A percentile compares a stretch with the other conserved stretches of the same genome.
phyloP scores from a whole-genome alignment of 2,113 vertebrate species.

The Tringa solitaria region DNA sequence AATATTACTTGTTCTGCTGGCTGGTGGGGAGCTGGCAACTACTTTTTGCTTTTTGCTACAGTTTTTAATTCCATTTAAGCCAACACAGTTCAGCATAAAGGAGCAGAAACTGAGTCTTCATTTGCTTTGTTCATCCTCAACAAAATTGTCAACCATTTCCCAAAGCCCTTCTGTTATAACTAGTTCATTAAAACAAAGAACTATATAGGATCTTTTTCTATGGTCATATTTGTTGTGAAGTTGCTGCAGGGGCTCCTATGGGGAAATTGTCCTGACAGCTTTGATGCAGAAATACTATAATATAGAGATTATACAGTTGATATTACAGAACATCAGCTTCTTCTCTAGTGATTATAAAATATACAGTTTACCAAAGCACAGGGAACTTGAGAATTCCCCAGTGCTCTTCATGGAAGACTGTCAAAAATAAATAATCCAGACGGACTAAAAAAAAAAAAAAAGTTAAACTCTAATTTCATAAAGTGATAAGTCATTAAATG shows the following conservation, averaged over 20 bases:
- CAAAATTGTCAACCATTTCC: neutral
- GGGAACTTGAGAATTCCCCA: neutral
- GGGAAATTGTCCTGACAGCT: slow-evolving; percentile 4
- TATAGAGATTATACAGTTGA: neutral
- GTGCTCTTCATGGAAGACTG: neutral
- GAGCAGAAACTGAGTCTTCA: neutral
- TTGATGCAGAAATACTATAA: neutral
- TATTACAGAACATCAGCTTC: neutral
- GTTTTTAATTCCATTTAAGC: neutral
- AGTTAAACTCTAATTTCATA: neutral
- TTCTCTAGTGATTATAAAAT: slow-evolving; percentile 12
- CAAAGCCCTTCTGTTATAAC: neutral
- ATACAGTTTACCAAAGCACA: neutral
- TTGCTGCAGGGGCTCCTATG: neutral
- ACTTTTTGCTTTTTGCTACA: neutral
- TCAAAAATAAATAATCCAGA: neutral
- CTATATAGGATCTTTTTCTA: neutral
- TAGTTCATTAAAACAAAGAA: neutral
- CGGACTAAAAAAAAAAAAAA: neutral
- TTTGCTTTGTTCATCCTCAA: neutral
- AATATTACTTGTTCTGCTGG: neutral
- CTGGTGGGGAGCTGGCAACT: neutral
- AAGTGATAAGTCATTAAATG: neutral
- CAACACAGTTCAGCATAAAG: neutral
- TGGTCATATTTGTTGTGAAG: neutral